A percentile compares a stretch with the other conserved stretches of the same genome.
phyloP scores from a whole-genome alignment of 2,113 vertebrate genomes.

The Lanius ludovicianus region DNA sequence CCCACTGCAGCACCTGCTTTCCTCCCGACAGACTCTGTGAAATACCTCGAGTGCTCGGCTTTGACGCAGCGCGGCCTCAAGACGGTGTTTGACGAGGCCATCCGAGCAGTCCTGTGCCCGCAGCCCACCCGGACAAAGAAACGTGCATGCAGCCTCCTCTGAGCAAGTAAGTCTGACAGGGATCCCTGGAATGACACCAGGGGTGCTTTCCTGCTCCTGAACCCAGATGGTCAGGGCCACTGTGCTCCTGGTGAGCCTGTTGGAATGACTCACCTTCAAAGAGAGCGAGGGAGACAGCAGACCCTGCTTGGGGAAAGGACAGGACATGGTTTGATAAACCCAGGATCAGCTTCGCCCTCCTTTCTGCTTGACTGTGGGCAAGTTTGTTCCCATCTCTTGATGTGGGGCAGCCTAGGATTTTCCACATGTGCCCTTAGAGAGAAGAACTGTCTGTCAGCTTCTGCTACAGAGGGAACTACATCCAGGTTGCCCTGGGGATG shows the following conservation, averaged over 20 bases:
- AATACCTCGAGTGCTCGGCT: conserved; percentile 92
- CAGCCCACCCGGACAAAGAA: conserved; percentile 83
- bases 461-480: background rate
- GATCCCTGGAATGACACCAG: background rate
- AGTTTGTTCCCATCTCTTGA: background rate
- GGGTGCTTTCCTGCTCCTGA: background rate
- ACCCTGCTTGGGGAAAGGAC: background rate
- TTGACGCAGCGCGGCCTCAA: conserved; percentile 89
- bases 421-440: background rate
- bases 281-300: background rate
- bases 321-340: background rate
- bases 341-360: background rate
- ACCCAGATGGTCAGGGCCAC: rapidly evolving
- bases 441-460: background rate
- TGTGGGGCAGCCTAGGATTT: background rate
- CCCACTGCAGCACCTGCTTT: background rate
- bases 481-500: background rate
- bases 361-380: background rate
- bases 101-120: conserved; percentile 88
- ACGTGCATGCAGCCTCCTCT: conserved; percentile 80
- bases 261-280: background rate
- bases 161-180: conserved; percentile 55
- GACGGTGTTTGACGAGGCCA: conserved; percentile 91
- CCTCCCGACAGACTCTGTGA: conserved; percentile 81
- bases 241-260: background rate